These are phyloP conservation scores for Muscicapa comitata DNA, from an alignment of 2,797 vertebrate species.

Conservation along the genomic window DNA sequence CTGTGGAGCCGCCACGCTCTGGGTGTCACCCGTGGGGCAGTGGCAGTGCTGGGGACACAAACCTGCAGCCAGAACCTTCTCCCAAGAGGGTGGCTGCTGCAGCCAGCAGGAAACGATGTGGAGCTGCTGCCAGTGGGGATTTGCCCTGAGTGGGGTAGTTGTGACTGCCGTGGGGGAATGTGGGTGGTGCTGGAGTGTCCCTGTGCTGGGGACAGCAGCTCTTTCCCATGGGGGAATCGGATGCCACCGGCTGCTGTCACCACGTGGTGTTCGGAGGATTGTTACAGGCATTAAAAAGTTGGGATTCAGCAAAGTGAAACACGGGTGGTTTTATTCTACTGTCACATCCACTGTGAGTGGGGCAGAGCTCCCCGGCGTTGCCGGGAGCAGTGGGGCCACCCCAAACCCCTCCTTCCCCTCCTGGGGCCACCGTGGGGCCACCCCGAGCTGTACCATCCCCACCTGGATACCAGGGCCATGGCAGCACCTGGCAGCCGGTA, in stretches of 20 bases:
- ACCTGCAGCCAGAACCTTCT: neutral
- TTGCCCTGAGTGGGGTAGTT: neutral
- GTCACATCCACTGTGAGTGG: rapidly evolving
- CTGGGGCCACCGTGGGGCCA: rapidly evolving
- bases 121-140: neutral
- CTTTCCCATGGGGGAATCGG: rapidly evolving
- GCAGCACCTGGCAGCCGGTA: neutral
- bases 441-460: neutral
- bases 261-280: neutral
- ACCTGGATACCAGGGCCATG: rapidly evolving
- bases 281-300: neutral
- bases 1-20: rapidly evolving
- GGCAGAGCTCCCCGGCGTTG: no score
- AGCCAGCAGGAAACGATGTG: rapidly evolving
- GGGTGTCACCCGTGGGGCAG: neutral
- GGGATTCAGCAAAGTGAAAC: neutral
- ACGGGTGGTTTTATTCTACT: neutral
- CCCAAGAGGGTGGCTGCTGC: neutral
- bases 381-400: rapidly evolving
- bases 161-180: neutral
- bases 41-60: neutral
- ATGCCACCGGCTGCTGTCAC: neutral
- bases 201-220: rapidly evolving
- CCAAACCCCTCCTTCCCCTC: neutral
- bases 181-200: neutral